Percentiles rank a stretch among this genome's conserved stretches.
These are phyloP conservation scores for Pocota personata DNA, from an alignment of 2,888 invertebrate species.

Conservation along the genomic window DNA sequence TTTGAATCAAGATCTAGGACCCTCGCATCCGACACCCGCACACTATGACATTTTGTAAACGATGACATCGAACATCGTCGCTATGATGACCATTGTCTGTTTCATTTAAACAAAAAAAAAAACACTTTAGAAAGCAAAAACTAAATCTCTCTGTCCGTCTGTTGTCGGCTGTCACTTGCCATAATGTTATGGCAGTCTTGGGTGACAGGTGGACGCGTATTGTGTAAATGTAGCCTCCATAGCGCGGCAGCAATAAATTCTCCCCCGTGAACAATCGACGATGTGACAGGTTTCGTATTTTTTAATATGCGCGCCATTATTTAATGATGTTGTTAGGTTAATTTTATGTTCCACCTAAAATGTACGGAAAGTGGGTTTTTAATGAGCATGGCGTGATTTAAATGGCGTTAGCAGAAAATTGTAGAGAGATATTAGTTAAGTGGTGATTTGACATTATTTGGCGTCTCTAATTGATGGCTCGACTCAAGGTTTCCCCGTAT, in stretches of 20 bases:
- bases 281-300: slow-evolving; percentile 67
- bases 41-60: slow-evolving; percentile 14
- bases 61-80: slow-evolving; percentile 20
- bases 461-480: slow-evolving; percentile 60
- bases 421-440: slow-evolving; percentile 63
- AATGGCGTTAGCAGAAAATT: slow-evolving; percentile 65
- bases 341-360: slow-evolving; percentile 70
- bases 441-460: slow-evolving; percentile 69
- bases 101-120: slow-evolving; percentile 16
- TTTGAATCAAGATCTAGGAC: slow-evolving; percentile 10
- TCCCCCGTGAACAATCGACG: slow-evolving; percentile 60
- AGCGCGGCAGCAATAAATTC: slow-evolving; percentile 58
- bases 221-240: slow-evolving; percentile 53
- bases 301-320: slow-evolving; percentile 69
- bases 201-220: slow-evolving; percentile 66
- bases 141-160: slow-evolving; percentile 24
- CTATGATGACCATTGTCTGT: slow-evolving; percentile 6
- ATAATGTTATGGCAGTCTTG: slow-evolving; percentile 61
- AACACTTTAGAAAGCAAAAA: slow-evolving; percentile 17
- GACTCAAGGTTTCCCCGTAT: slow-evolving; percentile 50
- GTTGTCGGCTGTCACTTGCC: slow-evolving; percentile 60
- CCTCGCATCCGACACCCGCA: slow-evolving; percentile 5
- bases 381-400: slow-evolving; percentile 67
- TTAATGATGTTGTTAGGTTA: slow-evolving; percentile 72
- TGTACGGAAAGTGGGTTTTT: slow-evolving; percentile 64